Evolutionary conservation across 1,140 invertebrate genomes (phyloP).

Genomic region (Drosophila hydei): DNA sequence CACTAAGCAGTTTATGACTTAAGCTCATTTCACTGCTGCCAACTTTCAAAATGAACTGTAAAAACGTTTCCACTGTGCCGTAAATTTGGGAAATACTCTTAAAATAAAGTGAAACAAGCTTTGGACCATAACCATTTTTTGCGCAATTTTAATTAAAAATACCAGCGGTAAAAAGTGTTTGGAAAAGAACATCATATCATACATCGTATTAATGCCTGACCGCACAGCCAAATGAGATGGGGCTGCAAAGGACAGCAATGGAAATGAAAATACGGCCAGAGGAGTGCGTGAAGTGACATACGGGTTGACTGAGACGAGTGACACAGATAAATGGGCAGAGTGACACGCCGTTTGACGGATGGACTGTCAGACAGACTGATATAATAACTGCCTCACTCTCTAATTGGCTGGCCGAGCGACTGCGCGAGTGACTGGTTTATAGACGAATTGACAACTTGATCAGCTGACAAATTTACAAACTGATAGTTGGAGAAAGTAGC

Average conservation of each 20-base stretch:
- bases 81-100: neutral
- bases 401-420: too few species aligned
- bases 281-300: neutral
- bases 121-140: neutral
- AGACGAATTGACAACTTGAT: too few species aligned
- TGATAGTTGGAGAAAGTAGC: too few species aligned
- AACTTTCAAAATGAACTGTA: neutral
- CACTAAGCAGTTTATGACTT: neutral
- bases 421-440: too few species aligned
- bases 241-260: neutral
- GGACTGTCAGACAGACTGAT: slow-evolving; percentile 7
- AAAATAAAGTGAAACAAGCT: neutral
- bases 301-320: neutral
- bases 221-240: slow-evolving; percentile 10
- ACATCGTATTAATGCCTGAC: slow-evolving; percentile 29
- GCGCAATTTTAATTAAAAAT: slow-evolving; percentile 35
- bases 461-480: too few species aligned
- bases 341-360: neutral
- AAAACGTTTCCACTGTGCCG: neutral
- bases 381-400: too few species aligned
- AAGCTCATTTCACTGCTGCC: neutral
- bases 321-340: neutral
- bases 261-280: slow-evolving; percentile 5
- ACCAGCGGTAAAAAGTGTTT: slow-evolving; percentile 14
- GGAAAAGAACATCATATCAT: slow-evolving; percentile 11